These are phyloP conservation scores for Pagetopsis macropterus DNA, from an alignment of 2,797 vertebrate species.

Conservation along the genomic window DNA sequence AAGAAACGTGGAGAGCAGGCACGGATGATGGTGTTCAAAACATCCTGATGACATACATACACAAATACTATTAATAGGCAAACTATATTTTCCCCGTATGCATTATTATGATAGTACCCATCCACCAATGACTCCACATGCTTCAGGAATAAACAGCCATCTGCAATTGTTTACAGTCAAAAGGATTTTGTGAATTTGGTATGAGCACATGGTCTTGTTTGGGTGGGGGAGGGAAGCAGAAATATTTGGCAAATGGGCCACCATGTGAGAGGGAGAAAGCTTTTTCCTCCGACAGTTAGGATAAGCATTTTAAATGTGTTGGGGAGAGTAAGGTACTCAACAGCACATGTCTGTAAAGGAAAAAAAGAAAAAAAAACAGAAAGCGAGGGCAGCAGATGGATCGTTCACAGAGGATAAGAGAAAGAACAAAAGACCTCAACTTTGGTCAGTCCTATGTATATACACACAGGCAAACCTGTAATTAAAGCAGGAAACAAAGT, in stretches of 20 bases:
- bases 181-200: constrained; percentile 16
- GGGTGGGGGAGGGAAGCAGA: constrained; percentile 22
- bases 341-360: constrained; percentile 46
- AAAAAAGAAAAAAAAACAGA: constrained; percentile 4
- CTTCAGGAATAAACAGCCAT: constrained; percentile 20
- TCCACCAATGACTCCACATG: not conserved
- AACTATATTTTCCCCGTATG: not conserved
- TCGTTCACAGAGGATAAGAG: constrained; percentile 59
- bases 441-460: constrained; percentile 60
- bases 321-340: constrained; percentile 58
- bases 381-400: constrained; percentile 67
- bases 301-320: constrained; percentile 51
- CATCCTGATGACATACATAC: constrained; percentile 83
- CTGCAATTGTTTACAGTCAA: constrained; percentile 8
- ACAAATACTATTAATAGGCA: constrained; percentile 21
- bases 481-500: constrained; percentile 84
- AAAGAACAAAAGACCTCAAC: constrained; percentile 71
- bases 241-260: constrained; percentile 49
- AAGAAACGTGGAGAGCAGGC: constrained; percentile 96
- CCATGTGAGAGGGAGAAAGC: constrained; percentile 43
- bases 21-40: constrained; percentile 92
- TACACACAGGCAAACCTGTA: constrained; percentile 85
- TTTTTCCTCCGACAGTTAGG: constrained; percentile 52
- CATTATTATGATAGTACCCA: not conserved
- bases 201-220: not conserved